A percentile compares a stretch with the other conserved stretches of the same genome.
phyloP scores from a whole-genome alignment of 1,140 invertebrate species.

The Conus ventricosus region DNA sequence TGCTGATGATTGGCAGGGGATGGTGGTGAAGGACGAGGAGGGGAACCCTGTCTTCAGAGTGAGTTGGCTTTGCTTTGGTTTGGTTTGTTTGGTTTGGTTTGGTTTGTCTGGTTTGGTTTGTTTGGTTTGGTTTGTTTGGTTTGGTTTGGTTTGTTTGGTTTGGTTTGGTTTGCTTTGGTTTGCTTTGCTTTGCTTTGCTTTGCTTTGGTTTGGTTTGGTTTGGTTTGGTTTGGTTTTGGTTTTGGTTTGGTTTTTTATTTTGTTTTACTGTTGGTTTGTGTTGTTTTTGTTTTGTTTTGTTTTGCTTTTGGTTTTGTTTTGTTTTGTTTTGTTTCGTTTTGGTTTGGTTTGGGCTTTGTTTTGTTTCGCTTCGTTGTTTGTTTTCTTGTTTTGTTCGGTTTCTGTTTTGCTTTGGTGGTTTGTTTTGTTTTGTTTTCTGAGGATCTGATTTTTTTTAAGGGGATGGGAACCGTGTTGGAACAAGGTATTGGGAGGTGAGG shows the following conservation, averaged over 20 bases:
- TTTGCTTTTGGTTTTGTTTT: no score
- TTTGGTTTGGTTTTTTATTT: neutral
- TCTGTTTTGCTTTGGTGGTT: no score
- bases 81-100: neutral
- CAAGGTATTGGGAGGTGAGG: no score
- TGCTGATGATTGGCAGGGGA: constrained; percentile 50
- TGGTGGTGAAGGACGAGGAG: constrained; percentile 64
- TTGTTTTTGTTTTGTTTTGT: neutral
- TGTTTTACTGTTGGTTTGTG: neutral
- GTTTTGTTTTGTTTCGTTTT: no score
- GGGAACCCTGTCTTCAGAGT: constrained; percentile 65
- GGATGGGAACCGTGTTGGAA: no score
- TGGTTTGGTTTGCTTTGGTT: neutral
- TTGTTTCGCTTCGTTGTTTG: no score
- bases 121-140: neutral
- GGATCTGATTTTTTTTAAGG: no score
- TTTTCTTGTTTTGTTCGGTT: no score
- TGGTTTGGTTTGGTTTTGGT: neutral
- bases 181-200: neutral
- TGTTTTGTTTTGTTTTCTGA: no score
- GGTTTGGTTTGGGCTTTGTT: no score
- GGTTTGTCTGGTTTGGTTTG: neutral
- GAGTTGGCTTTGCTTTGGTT: neutral
- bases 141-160: neutral
- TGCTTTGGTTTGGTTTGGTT: neutral